A percentile compares a stretch with the other conserved stretches of the same genome.
These are phyloP conservation scores for Oncorhynchus tshawytscha DNA, from an alignment of 2,113 vertebrate species.

Conservation along the genomic window DNA sequence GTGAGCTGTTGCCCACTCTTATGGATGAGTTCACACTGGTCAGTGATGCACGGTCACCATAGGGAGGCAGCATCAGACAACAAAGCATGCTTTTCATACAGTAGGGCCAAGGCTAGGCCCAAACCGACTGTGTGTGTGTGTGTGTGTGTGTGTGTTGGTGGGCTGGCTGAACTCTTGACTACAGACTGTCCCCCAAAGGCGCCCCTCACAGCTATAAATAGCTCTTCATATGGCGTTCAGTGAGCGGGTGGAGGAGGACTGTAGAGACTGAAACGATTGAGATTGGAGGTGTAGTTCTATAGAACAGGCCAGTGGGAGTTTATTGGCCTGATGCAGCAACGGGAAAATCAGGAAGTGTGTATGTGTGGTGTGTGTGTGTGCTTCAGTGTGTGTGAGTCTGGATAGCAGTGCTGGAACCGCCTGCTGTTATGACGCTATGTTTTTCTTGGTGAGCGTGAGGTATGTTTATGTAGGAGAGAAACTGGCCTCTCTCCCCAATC, in stretches of 20 bases:
- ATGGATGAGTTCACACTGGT: not conserved
- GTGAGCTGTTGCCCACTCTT: not conserved
- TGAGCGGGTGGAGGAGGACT: slow-evolving; percentile 38
- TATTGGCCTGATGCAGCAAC: slow-evolving; percentile 4
- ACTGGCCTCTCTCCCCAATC: slow-evolving; percentile 24
- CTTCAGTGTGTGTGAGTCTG: slow-evolving; percentile 5
- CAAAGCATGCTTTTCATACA: slow-evolving; percentile 12
- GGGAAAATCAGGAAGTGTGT: not conserved
- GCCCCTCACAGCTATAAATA: slow-evolving; percentile 62
- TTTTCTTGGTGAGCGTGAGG: slow-evolving; percentile 48
- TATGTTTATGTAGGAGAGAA: slow-evolving; percentile 57
- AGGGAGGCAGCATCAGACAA: slow-evolving; percentile 13
- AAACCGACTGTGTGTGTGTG: not conserved
- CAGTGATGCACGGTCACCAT: slow-evolving; percentile 2
- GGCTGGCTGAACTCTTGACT: slow-evolving; percentile 39
- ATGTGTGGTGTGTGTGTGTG: slow-evolving; percentile 7
- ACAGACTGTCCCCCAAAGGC: slow-evolving; percentile 57
- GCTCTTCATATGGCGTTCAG: slow-evolving; percentile 55
- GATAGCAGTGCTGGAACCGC: slow-evolving; percentile 14
- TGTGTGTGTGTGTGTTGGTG: slow-evolving; percentile 5
- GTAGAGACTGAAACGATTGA: slow-evolving; percentile 38
- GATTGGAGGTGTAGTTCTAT: slow-evolving; percentile 28
- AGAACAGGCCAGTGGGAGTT: not conserved
- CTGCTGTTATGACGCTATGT: slow-evolving; percentile 32
- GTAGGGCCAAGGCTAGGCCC: too few relatives aligned